Conservation (phyloP, 2,113 vertebrate genomes). For the Aspiorhynchus laticeps region DNA sequence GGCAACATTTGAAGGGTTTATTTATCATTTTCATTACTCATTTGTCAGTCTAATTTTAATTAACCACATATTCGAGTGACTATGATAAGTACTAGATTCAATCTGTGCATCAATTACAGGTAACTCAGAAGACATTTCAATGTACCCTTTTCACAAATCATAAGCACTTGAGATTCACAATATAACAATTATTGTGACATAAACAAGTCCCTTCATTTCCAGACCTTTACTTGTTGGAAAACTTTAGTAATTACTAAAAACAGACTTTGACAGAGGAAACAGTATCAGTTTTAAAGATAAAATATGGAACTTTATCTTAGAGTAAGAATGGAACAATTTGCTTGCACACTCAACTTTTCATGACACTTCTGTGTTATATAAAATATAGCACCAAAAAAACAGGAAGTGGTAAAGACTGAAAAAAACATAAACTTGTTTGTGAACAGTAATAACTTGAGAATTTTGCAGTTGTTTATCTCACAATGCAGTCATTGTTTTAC, state of each 20-base stretch:
- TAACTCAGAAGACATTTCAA: constrained; percentile 25
- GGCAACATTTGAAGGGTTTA: constrained; percentile 54
- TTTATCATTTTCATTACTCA: constrained; percentile 52
- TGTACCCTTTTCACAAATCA: neutral
- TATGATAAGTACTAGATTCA: constrained; percentile 25
- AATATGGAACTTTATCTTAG: neutral
- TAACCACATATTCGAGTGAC: constrained; percentile 57
- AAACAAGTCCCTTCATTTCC: neutral
- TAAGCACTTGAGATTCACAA: constrained; percentile 28
- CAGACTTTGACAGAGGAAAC: neutral
- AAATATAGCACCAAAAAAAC: neutral
- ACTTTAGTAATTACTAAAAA: neutral
- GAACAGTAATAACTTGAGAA: no score
- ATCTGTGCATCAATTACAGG: constrained; percentile 47
- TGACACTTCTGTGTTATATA: no score
- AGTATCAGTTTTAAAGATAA: neutral
- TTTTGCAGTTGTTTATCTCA: no score
- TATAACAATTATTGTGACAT: neutral
- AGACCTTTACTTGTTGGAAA: neutral
- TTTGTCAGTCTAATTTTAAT: constrained; percentile 65
- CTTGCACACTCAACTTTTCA: no score
- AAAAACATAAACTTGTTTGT: no score
- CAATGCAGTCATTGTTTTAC: neutral
- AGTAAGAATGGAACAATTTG: neutral
- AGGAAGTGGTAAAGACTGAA: neutral